Base-by-base conservation (phyloP, 1,140 invertebrate genomes). In the Nephotettix cincticeps region DNA sequence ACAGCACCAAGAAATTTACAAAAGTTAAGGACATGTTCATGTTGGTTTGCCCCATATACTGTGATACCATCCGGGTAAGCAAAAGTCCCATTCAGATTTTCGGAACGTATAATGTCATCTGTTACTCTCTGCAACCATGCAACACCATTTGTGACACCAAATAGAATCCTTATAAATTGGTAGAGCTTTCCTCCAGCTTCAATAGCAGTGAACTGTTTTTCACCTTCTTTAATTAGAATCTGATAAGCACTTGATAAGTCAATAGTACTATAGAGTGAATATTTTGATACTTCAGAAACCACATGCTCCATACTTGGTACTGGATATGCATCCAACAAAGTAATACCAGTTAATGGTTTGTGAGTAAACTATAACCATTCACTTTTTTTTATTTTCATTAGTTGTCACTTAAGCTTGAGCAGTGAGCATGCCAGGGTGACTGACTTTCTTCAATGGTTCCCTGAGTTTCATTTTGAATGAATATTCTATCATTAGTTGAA, bases 71-170 rank as follows among this genome's bases (percentile, higher is more conserved):
- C 47, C 23, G 23, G 4, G 19, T 54, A 54, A 11, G 47, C 47
- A 43, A 54, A 54, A n/a, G 47, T 54, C 13, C 19, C 47, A 6
- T 54, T 11, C 6, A 54, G 47, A 11, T 54, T 21, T 54, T 54
- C 47, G 23, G 19, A 14, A 11, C 23, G 11, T 6, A 54, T 54
- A n/a, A 54, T 71, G 9, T 51, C 25, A 19, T 71, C 70, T 14
- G 66, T 71, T 13, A 67, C n/a, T 11, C 70, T 6, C 28, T 71
- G 70, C 23, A 71, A 71, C 13, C 29, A 36, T 23, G 70, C 29
- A 19, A 71, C 70, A 6, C 70, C 70, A 71, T 71, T 78, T 19
- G 74, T 79, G 19, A 73, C 73, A 27, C 61, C 72, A 47, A 56
- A 78, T 13, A 73, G 70, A 25, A 71, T 68, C 29, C 58, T 67